phyloP scores from a whole-genome alignment of 2,888 invertebrate species.

The Sacculina carcini region DNA sequence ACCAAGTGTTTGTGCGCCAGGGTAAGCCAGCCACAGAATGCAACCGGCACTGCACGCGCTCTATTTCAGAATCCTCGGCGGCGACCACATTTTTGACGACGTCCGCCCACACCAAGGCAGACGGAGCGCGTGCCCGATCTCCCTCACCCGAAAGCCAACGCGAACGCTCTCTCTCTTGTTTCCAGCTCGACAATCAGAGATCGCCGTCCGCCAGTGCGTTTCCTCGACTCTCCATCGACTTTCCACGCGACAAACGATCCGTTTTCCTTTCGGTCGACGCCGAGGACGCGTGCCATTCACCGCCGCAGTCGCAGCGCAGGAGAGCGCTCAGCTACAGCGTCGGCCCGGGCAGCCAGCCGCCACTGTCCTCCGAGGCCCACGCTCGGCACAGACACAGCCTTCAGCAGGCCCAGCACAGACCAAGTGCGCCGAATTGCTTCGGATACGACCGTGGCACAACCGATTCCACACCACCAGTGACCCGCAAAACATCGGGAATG shows the following conservation, averaged over 20 bases:
- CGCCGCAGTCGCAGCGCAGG: no score
- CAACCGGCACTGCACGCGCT: no score
- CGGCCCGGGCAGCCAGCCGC: conserved; percentile 9
- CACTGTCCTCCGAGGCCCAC: conserved; percentile 10
- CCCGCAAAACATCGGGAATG: no score
- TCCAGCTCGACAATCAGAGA: neutral
- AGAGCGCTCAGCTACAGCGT: no score
- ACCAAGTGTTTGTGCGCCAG: conserved; percentile 77
- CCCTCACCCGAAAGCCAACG: no score
- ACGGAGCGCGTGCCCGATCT: no score
- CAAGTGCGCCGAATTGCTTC: neutral
- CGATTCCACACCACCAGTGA: no score
- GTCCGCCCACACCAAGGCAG: no score
- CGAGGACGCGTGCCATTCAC: neutral
- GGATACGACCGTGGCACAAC: no score
- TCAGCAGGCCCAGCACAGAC: conserved; percentile 8
- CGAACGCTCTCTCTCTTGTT: conserved; percentile 2
- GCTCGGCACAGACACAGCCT: conserved; percentile 11
- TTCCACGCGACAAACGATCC: neutral
- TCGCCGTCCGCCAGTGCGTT: neutral
- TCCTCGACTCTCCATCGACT: conserved; percentile 1
- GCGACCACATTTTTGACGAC: no score
- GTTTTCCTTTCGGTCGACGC: neutral
- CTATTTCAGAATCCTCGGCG: no score
- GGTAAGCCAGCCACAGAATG: no score